phyloP scores from a whole-genome alignment of 2,113 vertebrate genomes.

The Pelobates fuscus region DNA sequence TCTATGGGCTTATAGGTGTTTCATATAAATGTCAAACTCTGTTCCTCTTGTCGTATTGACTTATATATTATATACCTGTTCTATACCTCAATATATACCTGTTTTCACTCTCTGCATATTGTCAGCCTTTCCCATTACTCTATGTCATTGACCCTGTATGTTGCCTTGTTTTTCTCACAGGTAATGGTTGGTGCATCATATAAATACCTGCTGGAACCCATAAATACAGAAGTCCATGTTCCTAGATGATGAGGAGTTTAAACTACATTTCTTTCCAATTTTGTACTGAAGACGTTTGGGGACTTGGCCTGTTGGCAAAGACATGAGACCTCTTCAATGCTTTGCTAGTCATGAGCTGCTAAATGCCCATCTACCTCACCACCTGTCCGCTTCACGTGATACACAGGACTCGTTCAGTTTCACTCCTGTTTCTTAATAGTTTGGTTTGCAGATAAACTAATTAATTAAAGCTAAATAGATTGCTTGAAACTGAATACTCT shows the following conservation, averaged over 20 bases:
- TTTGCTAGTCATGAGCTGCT: neutral
- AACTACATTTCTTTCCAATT: neutral
- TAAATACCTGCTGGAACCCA: constrained; percentile 67
- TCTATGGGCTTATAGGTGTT: too few relatives aligned
- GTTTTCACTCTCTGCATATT: too few relatives aligned
- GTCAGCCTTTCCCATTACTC: neutral
- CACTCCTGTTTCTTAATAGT: too few relatives aligned
- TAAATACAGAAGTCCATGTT: neutral
- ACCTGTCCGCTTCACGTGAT: neutral
- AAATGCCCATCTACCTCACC: neutral
- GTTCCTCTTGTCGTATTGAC: too few relatives aligned
- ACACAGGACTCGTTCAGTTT: neutral
- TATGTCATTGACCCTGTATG: neutral
- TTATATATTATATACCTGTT: too few relatives aligned
- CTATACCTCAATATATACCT: too few relatives aligned
- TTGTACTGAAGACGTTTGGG: neutral
- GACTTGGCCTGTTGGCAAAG: neutral
- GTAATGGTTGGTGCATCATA: constrained; percentile 75
- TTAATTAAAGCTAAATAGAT: neutral
- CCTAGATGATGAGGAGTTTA: neutral
- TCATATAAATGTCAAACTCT: too few relatives aligned
- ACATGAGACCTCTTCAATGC: neutral
- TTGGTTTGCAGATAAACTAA: neutral
- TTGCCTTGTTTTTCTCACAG: constrained; percentile 53
- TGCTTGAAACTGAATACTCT: neutral